phyloP scores from a whole-genome alignment of 2,113 vertebrate species.

The Leptocoma aspasia region DNA sequence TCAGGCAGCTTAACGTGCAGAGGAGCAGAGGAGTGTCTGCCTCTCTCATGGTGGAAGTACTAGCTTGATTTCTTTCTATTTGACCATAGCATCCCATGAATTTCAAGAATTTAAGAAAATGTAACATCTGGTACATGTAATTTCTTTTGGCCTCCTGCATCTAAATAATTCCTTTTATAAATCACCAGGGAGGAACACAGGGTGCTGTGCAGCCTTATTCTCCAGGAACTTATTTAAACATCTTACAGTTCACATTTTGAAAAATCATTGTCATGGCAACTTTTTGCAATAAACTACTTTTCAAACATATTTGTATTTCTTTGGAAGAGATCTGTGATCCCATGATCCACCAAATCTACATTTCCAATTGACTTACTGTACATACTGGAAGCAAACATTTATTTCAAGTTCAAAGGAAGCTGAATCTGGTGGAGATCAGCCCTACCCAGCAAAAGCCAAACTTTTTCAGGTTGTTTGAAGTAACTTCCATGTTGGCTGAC shows the following conservation, averaged over 20 bases:
- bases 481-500: constrained; percentile 7
- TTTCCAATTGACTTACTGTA: neutral
- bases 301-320: neutral
- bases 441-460: neutral
- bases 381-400: neutral
- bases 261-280: neutral
- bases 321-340: neutral
- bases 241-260: neutral
- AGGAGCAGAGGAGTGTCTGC: neutral
- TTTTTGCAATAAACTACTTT: neutral
- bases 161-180: neutral
- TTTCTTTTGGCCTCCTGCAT: neutral
- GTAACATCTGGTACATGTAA: neutral
- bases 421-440: neutral
- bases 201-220: neutral
- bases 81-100: neutral
- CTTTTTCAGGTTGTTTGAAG: constrained; percentile 11
- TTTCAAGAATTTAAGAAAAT: neutral
- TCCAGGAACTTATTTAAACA: neutral
- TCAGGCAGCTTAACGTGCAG: rapidly evolving
- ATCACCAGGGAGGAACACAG: neutral
- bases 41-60: rapidly evolving
- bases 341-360: neutral
- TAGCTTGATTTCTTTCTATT: neutral
- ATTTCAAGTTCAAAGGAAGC: neutral